phyloP scores from a whole-genome alignment of 2,797 vertebrate genomes.

The Darevskia nairensis region DNA sequence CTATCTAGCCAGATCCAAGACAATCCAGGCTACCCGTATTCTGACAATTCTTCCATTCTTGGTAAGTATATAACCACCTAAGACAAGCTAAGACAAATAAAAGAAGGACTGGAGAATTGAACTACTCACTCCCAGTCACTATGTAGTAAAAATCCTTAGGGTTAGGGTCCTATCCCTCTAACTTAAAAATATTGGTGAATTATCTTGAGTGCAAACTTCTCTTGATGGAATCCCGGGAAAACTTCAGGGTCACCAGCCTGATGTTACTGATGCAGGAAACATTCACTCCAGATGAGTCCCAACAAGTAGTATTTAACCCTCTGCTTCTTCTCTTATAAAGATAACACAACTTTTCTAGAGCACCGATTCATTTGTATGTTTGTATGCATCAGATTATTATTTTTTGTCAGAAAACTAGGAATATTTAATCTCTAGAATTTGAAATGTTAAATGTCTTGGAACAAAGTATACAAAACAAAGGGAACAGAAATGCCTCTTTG shows the following conservation, averaged over 20 bases:
- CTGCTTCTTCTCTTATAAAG: neutral
- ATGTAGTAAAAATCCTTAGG: neutral
- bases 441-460: neutral
- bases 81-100: rapidly evolving
- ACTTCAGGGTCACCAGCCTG: neutral
- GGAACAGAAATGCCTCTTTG: neutral
- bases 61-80: constrained; percentile 80
- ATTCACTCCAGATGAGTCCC: neutral
- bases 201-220: neutral
- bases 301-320: too few relatives aligned
- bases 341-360: neutral
- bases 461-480: neutral
- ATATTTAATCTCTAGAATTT: neutral
- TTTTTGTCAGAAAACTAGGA: neutral
- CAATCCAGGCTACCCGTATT: constrained; percentile 93
- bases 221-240: neutral
- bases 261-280: neutral
- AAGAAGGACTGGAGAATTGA: rapidly evolving
- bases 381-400: too few relatives aligned
- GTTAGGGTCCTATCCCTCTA: neutral
- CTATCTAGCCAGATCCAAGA: constrained; percentile 88
- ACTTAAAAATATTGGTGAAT: neutral
- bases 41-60: constrained; percentile 92
- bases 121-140: neutral
- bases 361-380: neutral